These are phyloP conservation scores for Melipona beecheii DNA, from an alignment of 2,888 invertebrate species.

Conservation along the genomic window DNA sequence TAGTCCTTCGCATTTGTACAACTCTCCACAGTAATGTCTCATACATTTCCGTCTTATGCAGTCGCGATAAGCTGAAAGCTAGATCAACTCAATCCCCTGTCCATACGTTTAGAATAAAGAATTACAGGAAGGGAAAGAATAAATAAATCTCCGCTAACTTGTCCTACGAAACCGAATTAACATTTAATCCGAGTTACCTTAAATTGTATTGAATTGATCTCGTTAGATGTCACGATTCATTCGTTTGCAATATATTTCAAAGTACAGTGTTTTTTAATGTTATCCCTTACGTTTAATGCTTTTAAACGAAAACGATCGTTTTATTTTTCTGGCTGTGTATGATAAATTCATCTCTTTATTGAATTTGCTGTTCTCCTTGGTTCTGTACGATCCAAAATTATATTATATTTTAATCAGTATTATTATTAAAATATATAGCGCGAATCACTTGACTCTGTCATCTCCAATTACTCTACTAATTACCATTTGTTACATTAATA, in stretches of 20 bases:
- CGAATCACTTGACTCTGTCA: too few relatives aligned
- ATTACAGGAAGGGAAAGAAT: background rate
- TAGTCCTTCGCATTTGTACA: background rate
- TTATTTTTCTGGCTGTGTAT: background rate
- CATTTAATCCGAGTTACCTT: conserved; percentile 4
- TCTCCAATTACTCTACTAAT: too few relatives aligned
- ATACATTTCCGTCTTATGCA: background rate
- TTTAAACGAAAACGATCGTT: background rate
- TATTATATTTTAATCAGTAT: too few relatives aligned
- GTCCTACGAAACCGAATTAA: conserved; percentile 1
- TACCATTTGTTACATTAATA: too few relatives aligned
- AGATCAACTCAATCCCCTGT: background rate
- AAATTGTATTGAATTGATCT: background rate
- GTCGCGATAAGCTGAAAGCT: background rate
- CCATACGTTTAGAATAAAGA: background rate
- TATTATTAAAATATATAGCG: too few relatives aligned
- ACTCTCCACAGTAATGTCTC: too few relatives aligned
- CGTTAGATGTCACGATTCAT: background rate
- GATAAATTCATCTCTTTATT: too few relatives aligned
- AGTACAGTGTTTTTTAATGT: background rate
- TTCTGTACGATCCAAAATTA: too few relatives aligned
- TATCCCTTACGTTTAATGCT: background rate
- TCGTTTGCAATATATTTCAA: background rate
- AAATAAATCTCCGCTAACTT: conserved; percentile 25
- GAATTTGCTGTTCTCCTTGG: too few relatives aligned